Percentiles rank a stretch among this genome's conserved stretches.
Conservation (phyloP, 2,888 invertebrate genomes). For the Scrobipalpa costella region DNA sequence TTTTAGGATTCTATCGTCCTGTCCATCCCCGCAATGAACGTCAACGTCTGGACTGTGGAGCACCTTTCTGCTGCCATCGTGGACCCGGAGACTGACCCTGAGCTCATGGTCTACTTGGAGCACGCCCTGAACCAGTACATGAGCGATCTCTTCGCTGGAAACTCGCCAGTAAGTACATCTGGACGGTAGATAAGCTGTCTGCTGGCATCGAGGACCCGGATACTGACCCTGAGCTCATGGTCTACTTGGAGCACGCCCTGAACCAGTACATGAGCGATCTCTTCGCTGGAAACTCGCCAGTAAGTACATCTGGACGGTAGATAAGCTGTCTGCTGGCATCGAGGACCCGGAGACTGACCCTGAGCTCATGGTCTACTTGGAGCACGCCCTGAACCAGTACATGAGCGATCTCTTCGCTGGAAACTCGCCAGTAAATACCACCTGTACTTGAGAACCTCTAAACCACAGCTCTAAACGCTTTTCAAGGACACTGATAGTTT, state of each 20-base stretch:
- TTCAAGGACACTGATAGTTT: too few relatives aligned
- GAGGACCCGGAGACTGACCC: constrained; percentile 29
- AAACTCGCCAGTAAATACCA: too few relatives aligned
- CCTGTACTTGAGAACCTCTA: too few relatives aligned
- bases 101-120: constrained; percentile 38
- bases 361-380: constrained; percentile 38
- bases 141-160: constrained; percentile 35
- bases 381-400: constrained; percentile 41
- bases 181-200: too few relatives aligned
- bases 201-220: too few relatives aligned
- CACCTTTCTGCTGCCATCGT: constrained; percentile 24
- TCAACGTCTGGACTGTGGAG: constrained; percentile 26
- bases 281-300: too few relatives aligned
- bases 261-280: too few relatives aligned
- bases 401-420: constrained; percentile 38
- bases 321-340: constrained; percentile 24
- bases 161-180: too few relatives aligned
- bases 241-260: too few relatives aligned
- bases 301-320: constrained; percentile 26
- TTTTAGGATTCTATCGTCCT: constrained; percentile 26
- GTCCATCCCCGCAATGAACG: constrained; percentile 29
- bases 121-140: constrained; percentile 43
- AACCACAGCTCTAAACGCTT: too few relatives aligned
- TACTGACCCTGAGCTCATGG: too few relatives aligned
- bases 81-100: constrained; percentile 30